phyloP scores from a whole-genome alignment of 2,113 vertebrate species.

The Sylvietta virens region DNA sequence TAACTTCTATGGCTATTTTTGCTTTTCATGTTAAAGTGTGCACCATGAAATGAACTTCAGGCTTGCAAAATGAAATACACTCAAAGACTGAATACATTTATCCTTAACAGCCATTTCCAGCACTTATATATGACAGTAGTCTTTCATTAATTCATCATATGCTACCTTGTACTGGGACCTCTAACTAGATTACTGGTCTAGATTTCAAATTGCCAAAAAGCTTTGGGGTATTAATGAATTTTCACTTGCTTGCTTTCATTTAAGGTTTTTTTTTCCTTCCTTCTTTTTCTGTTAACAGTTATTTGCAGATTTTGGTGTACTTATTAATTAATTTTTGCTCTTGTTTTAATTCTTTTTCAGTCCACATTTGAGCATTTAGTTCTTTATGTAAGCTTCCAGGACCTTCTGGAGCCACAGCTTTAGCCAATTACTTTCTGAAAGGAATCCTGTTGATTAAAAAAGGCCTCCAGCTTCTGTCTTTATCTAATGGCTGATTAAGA shows the following conservation, averaged over 20 bases:
- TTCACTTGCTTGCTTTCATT: not conserved
- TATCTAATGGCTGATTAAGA: not conserved
- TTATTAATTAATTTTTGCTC: not conserved
- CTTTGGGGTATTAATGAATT: not conserved
- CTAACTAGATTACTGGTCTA: not conserved
- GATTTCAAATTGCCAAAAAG: not conserved
- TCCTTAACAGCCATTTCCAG: not conserved
- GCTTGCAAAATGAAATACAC: not conserved
- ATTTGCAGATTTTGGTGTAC: not conserved
- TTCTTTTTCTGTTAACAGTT: rapidly evolving
- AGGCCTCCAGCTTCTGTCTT: not conserved
- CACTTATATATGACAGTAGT: not conserved
- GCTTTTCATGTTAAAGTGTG: not conserved
- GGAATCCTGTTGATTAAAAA: not conserved
- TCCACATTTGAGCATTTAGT: not conserved
- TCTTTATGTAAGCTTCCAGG: not conserved
- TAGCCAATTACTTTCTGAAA: not conserved
- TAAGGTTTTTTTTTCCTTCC: too few species aligned
- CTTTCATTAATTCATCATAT: not conserved
- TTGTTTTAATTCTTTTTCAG: not conserved
- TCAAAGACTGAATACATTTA: not conserved
- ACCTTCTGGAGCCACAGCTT: not conserved
- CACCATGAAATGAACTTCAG: not conserved
- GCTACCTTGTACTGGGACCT: not conserved
- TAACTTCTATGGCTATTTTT: not conserved